These are phyloP conservation scores for Sylvicola cinctus DNA, from an alignment of 2,888 invertebrate genomes.

Conservation along the genomic window DNA sequence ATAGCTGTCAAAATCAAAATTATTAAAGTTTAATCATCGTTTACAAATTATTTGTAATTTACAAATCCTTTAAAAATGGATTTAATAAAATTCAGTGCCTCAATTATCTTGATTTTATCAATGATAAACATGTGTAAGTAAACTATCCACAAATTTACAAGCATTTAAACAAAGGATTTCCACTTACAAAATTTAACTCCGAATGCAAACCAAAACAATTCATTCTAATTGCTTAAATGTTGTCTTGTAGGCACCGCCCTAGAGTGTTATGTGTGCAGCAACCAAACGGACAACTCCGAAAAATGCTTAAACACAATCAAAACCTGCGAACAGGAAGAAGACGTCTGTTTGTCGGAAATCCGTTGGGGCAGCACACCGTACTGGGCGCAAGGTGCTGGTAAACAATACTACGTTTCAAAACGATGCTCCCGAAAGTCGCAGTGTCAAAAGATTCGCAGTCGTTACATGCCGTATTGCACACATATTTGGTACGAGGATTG, in stretches of 20 bases:
- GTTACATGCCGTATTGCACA: conserved; percentile 59
- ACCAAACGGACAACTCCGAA: conserved; percentile 78
- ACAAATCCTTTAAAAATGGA: too few relatives aligned
- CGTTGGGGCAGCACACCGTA: conserved; percentile 86
- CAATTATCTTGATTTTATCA: too few relatives aligned
- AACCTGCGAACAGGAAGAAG: conserved; percentile 73
- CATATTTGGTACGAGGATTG: conserved; percentile 93
- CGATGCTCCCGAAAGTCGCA: conserved; percentile 62
- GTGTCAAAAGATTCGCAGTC: conserved; percentile 50
- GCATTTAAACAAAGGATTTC: too few relatives aligned
- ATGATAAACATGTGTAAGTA: too few relatives aligned
- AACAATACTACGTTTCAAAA: conserved; percentile 86
- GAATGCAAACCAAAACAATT: too few relatives aligned
- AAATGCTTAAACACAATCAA: conserved; percentile 84
- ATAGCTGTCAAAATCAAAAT: too few relatives aligned
- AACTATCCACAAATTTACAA: too few relatives aligned
- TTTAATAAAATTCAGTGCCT: too few relatives aligned
- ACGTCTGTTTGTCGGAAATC: conserved; percentile 61
- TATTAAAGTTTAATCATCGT: too few relatives aligned
- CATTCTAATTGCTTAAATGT: too few relatives aligned
- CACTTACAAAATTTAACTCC: too few relatives aligned
- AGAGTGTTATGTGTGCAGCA: conserved; percentile 88
- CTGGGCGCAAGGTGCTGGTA: conserved; percentile 80
- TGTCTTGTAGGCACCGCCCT: conserved; percentile 26
- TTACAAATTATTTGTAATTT: too few relatives aligned